Evolutionary conservation across 2,888 invertebrate genomes (phyloP).

Genomic region (Deroplatys truncata): DNA sequence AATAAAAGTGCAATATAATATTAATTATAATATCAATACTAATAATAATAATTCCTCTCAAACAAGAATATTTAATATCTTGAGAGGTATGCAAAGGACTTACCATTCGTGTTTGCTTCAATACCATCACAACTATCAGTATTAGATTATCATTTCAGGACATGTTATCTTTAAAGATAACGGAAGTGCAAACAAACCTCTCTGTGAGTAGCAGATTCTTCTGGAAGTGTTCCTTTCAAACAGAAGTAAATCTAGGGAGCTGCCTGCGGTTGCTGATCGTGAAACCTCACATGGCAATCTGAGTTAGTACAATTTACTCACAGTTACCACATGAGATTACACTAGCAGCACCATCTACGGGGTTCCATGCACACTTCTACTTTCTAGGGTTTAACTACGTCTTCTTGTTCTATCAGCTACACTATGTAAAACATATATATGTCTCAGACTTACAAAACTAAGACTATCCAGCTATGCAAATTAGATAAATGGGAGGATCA

Average conservation of each 20-base stretch:
- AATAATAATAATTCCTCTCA: background rate
- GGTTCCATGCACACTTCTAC: background rate
- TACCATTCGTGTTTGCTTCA: background rate
- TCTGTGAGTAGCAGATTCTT: background rate
- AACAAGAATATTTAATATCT: background rate
- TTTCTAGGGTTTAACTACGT: background rate
- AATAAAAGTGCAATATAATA: too few relatives aligned
- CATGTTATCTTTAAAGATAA: background rate
- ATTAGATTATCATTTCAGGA: background rate
- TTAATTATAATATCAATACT: too few relatives aligned
- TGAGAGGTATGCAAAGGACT: background rate
- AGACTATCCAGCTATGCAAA: too few relatives aligned
- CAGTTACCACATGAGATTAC: conserved; percentile 99
- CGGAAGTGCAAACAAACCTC: background rate
- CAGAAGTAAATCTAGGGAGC: background rate
- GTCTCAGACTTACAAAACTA: too few relatives aligned
- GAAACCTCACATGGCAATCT: conserved; percentile 85
- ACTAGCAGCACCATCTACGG: conserved; percentile 46
- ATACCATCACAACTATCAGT: background rate
- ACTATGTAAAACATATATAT: background rate
- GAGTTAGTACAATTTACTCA: conserved; percentile 67
- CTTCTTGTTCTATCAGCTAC: background rate
- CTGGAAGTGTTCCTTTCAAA: background rate
- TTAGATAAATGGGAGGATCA: too few relatives aligned
- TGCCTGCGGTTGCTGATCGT: conserved; percentile 50